Conservation (phyloP, 2,797 vertebrate genomes). For the Saguinus oedipus region DNA sequence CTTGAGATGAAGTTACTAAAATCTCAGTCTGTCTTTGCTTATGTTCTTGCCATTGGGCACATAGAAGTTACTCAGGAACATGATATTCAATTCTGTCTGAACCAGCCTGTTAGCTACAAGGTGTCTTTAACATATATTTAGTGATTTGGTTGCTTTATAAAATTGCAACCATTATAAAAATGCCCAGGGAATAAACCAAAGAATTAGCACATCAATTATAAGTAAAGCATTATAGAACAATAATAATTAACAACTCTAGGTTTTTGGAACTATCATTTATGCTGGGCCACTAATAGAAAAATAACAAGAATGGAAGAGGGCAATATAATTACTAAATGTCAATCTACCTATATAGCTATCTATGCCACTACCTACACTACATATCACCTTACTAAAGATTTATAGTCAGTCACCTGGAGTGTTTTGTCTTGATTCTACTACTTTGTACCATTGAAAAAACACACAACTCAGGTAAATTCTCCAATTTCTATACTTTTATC, state of each 20-base stretch:
- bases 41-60: not conserved
- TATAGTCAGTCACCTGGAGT: not conserved
- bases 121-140: slow-evolving; percentile 26
- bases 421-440: not conserved
- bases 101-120: not conserved
- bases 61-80: not conserved
- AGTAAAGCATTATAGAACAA: slow-evolving; percentile 53
- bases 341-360: not conserved
- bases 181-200: slow-evolving; percentile 23
- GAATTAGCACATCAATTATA: slow-evolving; percentile 59
- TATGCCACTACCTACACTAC: not conserved
- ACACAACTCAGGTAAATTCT: not conserved
- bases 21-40: not conserved
- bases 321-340: not conserved
- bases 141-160: slow-evolving; percentile 49
- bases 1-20: slow-evolving; percentile 27
- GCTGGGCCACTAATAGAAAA: not conserved
- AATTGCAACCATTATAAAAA: slow-evolving; percentile 46
- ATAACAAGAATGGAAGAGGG: not conserved
- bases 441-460: not conserved
- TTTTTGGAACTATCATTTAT: slow-evolving; percentile 27
- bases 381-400: not conserved
- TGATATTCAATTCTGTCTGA: not conserved
- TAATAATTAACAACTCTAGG: slow-evolving; percentile 3
- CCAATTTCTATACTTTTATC: not conserved